Conservation (phyloP, 1,140 invertebrate genomes). For the Pseudoatta argentina region DNA sequence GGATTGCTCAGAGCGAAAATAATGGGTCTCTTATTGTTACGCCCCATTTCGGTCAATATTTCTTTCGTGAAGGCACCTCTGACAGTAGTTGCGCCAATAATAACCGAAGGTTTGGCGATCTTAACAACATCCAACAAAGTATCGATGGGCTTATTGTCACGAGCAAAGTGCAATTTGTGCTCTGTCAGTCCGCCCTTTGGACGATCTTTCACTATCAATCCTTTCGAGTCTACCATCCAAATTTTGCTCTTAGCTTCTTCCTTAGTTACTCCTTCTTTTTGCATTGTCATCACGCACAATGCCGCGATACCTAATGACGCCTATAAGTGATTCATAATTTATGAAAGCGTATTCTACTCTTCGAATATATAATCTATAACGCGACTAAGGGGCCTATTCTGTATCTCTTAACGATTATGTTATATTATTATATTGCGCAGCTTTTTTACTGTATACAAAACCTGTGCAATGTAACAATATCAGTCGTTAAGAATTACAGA, state of each 20-base stretch:
- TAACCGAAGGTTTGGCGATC: slow-evolving; percentile 92
- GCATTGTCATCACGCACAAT: slow-evolving; percentile 95
- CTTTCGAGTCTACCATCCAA: slow-evolving; percentile 91
- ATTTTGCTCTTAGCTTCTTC: slow-evolving; percentile 91
- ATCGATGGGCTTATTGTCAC: slow-evolving; percentile 90
- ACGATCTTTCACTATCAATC: slow-evolving; percentile 92
- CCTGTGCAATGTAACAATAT: too few species aligned
- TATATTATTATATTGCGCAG: too few species aligned
- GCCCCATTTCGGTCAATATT: slow-evolving; percentile 94
- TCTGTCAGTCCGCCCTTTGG: slow-evolving; percentile 91
- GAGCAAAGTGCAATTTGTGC: slow-evolving; percentile 93
- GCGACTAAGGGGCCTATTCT: too few species aligned
- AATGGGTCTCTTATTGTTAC: slow-evolving; percentile 92
- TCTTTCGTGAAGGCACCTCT: slow-evolving; percentile 94
- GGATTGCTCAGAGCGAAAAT: slow-evolving; percentile 99
- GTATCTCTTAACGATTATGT: too few species aligned
- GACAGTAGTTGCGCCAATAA: slow-evolving; percentile 95
- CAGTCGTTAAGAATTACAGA: too few species aligned
- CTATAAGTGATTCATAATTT: slow-evolving; percentile 81
- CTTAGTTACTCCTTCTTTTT: slow-evolving; percentile 91
- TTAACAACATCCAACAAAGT: slow-evolving; percentile 93
- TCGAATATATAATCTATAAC: background rate
- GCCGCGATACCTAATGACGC: slow-evolving; percentile 95
- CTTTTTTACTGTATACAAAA: too few species aligned
- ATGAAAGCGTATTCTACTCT: too few species aligned